Evolutionary conservation across 2,797 vertebrate genomes (phyloP).

Genomic region (Sciaenops ocellatus): DNA sequence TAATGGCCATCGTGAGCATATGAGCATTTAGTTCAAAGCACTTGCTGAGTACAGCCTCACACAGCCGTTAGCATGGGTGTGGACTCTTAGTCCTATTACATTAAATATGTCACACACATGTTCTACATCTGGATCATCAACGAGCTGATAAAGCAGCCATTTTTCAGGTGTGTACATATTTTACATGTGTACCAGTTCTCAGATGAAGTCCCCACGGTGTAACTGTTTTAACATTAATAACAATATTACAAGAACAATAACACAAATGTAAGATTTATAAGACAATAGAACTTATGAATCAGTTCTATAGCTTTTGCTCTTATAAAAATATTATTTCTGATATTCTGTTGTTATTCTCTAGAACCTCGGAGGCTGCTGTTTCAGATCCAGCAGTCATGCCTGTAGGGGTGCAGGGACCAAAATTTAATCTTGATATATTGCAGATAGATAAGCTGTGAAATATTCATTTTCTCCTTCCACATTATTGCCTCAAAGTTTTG

Average conservation of each 20-base stretch:
- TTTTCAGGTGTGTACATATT: neutral
- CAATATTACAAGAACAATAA: neutral
- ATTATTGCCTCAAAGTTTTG: slow-evolving; percentile 37
- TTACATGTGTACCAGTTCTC: neutral
- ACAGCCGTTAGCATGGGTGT: no score
- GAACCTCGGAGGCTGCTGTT: neutral
- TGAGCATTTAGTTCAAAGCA: neutral
- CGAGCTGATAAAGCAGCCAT: neutral
- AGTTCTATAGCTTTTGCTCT: neutral
- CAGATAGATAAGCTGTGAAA: slow-evolving; percentile 53
- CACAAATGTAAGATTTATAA: neutral
- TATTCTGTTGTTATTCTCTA: slow-evolving; percentile 2
- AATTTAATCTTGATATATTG: slow-evolving; percentile 50
- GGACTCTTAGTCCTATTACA: no score
- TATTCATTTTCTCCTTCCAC: slow-evolving; percentile 39
- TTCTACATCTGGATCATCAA: neutral
- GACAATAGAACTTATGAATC: neutral
- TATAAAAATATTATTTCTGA: neutral
- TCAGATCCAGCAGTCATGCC: slow-evolving; percentile 18
- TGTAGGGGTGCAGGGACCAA: slow-evolving; percentile 3
- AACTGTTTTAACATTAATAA: neutral
- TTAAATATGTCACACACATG: neutral
- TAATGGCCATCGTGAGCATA: neutral
- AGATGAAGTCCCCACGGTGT: neutral
- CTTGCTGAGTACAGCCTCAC: neutral